Percentiles rank a stretch among this genome's conserved stretches.
Conservation (phyloP, 2,113 vertebrate species). For the Engraulis encrasicolus region DNA sequence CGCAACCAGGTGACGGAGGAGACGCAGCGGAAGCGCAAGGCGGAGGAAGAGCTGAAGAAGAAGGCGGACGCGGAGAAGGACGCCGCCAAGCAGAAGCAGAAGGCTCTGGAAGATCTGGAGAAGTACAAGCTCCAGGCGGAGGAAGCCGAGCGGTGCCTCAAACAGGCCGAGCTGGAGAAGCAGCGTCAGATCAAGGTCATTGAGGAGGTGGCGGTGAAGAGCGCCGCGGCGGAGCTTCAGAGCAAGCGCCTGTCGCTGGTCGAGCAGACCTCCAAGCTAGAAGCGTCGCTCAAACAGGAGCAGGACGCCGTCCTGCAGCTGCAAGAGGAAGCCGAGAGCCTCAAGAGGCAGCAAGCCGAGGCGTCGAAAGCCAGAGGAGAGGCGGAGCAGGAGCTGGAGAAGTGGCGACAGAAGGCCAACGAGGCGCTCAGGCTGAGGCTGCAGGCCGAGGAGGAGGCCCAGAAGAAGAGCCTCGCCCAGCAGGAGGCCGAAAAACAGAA, state of each 20-base stretch:
- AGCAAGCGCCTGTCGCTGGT: conserved; percentile 79
- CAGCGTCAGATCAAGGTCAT: conserved; percentile 86
- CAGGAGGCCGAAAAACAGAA: conserved; percentile 96
- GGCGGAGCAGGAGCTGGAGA: conserved; percentile 90
- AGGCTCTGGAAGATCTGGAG: conserved; percentile 85
- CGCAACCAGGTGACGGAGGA: conserved; percentile 91
- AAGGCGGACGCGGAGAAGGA: conserved; percentile 89
- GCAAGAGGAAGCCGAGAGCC: conserved; percentile 86
- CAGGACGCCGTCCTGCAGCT: conserved; percentile 84
- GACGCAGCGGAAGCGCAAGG: conserved; percentile 89
- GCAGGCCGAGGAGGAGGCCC: conserved; percentile 92
- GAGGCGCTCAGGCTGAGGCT: conserved; percentile 90
- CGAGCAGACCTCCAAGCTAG: conserved; percentile 83
- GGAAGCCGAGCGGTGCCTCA: conserved; percentile 87
- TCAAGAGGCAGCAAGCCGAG: conserved; percentile 85
- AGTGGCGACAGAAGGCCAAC: conserved; percentile 93
- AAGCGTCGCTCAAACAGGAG: conserved; percentile 88
- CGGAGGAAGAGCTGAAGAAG: conserved; percentile 87
- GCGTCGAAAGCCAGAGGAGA: conserved; percentile 83
- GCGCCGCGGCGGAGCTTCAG: conserved; percentile 80
- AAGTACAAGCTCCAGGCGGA: conserved; percentile 87
- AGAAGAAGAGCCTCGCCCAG: conserved; percentile 88
- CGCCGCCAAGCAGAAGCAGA: conserved; percentile 88
- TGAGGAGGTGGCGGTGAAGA: conserved; percentile 85
- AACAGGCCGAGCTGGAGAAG: conserved; percentile 88